Evolutionary conservation across 1,140 invertebrate species (phyloP).

Genomic region (Hyphantria cunea): DNA sequence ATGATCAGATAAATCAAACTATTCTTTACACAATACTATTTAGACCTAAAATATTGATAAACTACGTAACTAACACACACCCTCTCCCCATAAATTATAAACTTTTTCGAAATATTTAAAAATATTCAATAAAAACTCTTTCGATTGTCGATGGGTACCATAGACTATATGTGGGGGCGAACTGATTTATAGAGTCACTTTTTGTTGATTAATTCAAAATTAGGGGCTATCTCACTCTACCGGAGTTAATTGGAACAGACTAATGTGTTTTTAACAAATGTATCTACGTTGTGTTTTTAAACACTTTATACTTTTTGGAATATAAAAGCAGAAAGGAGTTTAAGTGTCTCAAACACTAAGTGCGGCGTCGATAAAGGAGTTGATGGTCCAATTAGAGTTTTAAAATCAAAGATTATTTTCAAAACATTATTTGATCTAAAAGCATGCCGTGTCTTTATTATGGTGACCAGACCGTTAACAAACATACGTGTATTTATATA

Average conservation of each 20-base stretch:
- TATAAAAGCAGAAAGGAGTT: too few species aligned
- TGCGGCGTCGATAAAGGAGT: too few species aligned
- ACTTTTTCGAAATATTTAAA: constrained; percentile 8
- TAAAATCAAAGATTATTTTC: too few species aligned
- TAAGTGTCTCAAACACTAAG: too few species aligned
- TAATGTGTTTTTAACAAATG: constrained; percentile 3
- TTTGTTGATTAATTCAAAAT: constrained; percentile 8
- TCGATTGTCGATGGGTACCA: neutral
- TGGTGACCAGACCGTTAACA: too few species aligned
- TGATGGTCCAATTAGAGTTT: too few species aligned
- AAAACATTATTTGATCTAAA: too few species aligned
- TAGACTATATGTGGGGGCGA: constrained; percentile 4
- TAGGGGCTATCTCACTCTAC: neutral
- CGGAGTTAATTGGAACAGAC: constrained; percentile 4
- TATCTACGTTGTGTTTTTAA: neutral
- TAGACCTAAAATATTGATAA: neutral
- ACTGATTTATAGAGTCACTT: constrained; percentile 2
- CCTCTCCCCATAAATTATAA: neutral
- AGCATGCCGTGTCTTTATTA: too few species aligned
- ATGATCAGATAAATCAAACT: too few species aligned
- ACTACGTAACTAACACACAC: neutral
- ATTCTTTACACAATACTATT: too few species aligned
- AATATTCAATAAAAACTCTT: neutral
- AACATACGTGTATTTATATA: too few species aligned
- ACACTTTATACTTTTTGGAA: too few species aligned